Conservation (phyloP, 2,113 vertebrate species). For the Sinocyclocheilus anophthalmus region DNA sequence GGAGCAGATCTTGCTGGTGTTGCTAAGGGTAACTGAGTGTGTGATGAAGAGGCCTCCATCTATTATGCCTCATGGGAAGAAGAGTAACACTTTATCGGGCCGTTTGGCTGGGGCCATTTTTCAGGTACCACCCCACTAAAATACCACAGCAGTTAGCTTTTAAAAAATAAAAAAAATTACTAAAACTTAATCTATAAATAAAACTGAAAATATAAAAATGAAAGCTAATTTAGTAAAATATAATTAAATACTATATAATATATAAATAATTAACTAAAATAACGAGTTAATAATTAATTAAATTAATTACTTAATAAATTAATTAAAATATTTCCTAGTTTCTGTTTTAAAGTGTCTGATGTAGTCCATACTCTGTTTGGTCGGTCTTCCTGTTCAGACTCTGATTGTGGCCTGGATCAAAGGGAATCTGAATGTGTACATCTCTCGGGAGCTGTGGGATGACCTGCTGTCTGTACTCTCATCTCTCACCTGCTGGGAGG, state of each 20-base stretch:
- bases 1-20: slow-evolving; percentile 95
- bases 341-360: neutral
- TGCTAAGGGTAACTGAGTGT: slow-evolving; percentile 95
- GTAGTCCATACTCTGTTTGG: neutral
- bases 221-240: neutral
- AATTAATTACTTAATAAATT: neutral
- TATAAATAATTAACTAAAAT: neutral
- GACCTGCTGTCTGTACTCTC: slow-evolving; percentile 93
- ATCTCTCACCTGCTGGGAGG: slow-evolving; percentile 96
- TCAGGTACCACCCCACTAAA: slow-evolving; percentile 77
- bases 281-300: no score
- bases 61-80: slow-evolving; percentile 91
- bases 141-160: neutral
- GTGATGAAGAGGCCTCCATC: slow-evolving; percentile 96
- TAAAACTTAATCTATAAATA: neutral
- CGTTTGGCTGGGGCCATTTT: slow-evolving; percentile 94
- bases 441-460: slow-evolving; percentile 97
- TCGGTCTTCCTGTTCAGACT: slow-evolving; percentile 77
- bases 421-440: slow-evolving; percentile 95
- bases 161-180: no score
- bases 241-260: neutral
- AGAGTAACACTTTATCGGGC: slow-evolving; percentile 90
- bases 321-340: neutral
- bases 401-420: slow-evolving; percentile 99
- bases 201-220: neutral